Percentiles rank a stretch among this genome's conserved stretches.
Conservation (phyloP, 2,113 vertebrate species). For the Chloropsis hardwickii region DNA sequence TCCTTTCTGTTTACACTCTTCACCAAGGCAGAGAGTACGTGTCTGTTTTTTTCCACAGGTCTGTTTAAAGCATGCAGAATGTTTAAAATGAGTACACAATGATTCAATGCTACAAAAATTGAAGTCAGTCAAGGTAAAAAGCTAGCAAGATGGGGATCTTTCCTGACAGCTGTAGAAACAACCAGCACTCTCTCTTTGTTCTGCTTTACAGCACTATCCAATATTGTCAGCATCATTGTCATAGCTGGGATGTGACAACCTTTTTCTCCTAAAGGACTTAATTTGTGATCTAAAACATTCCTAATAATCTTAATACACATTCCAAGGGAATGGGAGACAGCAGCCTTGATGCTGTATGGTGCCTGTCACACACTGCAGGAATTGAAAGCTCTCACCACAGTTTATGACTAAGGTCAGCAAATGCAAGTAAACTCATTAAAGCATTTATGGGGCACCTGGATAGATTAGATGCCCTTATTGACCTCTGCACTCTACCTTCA, state of each 20-base stretch:
- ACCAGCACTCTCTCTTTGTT: background rate
- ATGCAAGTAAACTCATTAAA: background rate
- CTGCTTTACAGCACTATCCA: background rate
- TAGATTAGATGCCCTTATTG: background rate
- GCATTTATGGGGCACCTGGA: background rate
- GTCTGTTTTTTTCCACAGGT: background rate
- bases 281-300: constrained; percentile 8
- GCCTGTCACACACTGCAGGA: background rate
- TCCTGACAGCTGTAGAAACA: background rate
- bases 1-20: background rate
- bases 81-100: background rate
- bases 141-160: background rate
- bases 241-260: background rate
- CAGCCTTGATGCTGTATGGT: background rate
- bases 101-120: background rate
- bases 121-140: background rate
- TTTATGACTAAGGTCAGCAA: background rate
- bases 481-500: background rate
- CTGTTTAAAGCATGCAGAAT: background rate
- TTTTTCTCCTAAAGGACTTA: background rate
- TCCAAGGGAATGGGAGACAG: background rate
- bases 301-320: background rate
- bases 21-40: background rate
- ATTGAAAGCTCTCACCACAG: background rate
- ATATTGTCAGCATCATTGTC: background rate